These are phyloP conservation scores for Iphiclides podalirius DNA, from an alignment of 2,888 invertebrate genomes.

Conservation along the genomic window DNA sequence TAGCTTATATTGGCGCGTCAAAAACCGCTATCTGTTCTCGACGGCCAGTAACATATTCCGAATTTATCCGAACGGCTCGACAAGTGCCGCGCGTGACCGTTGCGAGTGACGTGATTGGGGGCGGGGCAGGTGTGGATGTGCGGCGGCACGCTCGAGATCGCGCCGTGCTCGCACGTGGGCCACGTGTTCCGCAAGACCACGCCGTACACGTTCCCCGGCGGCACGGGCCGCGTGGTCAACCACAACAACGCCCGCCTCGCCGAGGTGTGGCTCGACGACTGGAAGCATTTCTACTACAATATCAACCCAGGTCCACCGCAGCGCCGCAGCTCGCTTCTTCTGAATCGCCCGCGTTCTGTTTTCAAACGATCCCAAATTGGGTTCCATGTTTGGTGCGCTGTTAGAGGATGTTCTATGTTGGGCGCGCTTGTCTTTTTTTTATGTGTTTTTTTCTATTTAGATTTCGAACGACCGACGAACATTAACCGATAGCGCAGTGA, in stretches of 20 bases:
- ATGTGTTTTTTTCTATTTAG: no score
- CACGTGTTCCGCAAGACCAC: conserved; percentile 99
- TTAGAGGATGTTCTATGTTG: no score
- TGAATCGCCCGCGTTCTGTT: not conserved
- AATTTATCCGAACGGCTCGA: not conserved
- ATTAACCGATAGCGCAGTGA: not conserved
- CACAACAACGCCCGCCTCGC: conserved; percentile 99
- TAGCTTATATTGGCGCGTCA: no score
- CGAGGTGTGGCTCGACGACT: conserved; percentile 99
- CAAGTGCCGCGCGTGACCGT: conserved; percentile 2
- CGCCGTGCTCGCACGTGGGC: conserved; percentile 96
- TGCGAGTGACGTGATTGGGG: conserved; percentile 23
- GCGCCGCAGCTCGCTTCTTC: conserved; percentile 17
- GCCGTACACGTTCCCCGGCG: conserved; percentile 99
- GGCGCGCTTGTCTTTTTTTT: no score
- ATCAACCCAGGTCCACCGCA: conserved; percentile 94
- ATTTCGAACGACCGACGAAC: no score
- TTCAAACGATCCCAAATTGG: not conserved
- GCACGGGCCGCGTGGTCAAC: conserved; percentile 97
- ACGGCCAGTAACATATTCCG: no score
- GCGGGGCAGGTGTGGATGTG: conserved; percentile 95
- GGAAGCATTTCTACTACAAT: conserved; percentile 99
- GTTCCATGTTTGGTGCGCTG: no score
- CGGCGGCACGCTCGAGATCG: conserved; percentile 95
- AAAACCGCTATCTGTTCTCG: no score